Conservation (phyloP, 2,113 vertebrate genomes). For the Spilogale gracilis region DNA sequence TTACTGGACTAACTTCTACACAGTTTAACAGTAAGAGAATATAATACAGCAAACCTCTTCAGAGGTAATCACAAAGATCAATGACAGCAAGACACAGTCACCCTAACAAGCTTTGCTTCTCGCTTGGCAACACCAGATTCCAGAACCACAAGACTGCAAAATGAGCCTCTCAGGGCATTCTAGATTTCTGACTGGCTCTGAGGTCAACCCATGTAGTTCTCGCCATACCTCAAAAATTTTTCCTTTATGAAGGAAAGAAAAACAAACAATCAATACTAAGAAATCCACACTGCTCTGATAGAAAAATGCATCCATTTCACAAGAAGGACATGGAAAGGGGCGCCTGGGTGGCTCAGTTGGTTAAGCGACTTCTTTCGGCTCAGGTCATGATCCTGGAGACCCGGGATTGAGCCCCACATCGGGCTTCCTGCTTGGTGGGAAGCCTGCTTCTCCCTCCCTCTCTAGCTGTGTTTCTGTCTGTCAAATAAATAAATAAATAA, state of each 20-base stretch:
- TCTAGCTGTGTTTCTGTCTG: no score
- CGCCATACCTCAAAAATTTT: neutral
- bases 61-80: constrained; percentile 22
- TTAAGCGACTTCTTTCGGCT: no score
- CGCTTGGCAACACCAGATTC: constrained; percentile 39
- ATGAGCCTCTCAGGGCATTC: constrained; percentile 39
- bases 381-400: no score
- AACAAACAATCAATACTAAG: constrained; percentile 21
- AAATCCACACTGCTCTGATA: constrained; percentile 1
- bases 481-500: no score
- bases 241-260: neutral
- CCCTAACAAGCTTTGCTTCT: constrained; percentile 9
- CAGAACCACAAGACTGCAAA: constrained; percentile 37
- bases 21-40: constrained; percentile 4
- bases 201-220: neutral
- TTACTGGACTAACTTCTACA: constrained; percentile 1
- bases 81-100: constrained; percentile 15
- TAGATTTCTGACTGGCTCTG: constrained; percentile 48
- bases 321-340: neutral
- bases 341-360: no score
- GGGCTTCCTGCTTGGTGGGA: no score
- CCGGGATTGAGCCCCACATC: no score
- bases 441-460: no score
- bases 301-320: constrained; percentile 48
- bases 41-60: constrained; percentile 17